These are phyloP conservation scores for Actinostola sp. DNA, from an alignment of 92 coral and sea anemone genomes.

Conservation along the genomic window DNA sequence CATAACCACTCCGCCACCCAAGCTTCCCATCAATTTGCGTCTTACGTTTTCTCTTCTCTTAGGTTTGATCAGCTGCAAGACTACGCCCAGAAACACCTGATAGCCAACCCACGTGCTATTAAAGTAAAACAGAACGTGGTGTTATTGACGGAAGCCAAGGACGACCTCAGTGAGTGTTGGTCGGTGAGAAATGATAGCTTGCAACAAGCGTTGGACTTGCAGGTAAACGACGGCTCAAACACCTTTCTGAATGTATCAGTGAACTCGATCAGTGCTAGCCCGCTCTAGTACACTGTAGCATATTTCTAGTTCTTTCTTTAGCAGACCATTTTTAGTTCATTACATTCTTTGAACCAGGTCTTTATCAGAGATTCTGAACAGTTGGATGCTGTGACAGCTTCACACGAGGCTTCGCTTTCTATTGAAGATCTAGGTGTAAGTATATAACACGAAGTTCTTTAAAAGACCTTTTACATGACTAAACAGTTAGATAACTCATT, in stretches of 20 bases:
- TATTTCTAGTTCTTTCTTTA: too few relatives aligned
- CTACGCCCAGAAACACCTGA: slow-evolving; percentile 77
- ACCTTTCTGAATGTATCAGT: background rate
- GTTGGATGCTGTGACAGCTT: slow-evolving; percentile 83
- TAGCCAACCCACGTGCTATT: slow-evolving; percentile 68
- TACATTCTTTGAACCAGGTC: slow-evolving; percentile 37
- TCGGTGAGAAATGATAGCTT: slow-evolving; percentile 70
- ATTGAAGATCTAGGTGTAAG: slow-evolving; percentile 90
- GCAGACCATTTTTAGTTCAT: background rate
- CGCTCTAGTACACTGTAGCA: too few relatives aligned
- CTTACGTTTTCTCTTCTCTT: background rate
- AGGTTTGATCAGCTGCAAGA: slow-evolving; percentile 90
- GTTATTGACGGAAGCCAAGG: slow-evolving; percentile 73
- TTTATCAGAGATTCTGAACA: slow-evolving; percentile 94
- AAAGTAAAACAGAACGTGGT: slow-evolving; percentile 77
- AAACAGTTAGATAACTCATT: too few relatives aligned
- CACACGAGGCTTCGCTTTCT: slow-evolving; percentile 85
- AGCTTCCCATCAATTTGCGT: too few relatives aligned
- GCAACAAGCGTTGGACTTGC: slow-evolving; percentile 82
- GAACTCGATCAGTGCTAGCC: too few relatives aligned
- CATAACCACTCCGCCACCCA: too few relatives aligned
- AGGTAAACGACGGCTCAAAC: slow-evolving; percentile 41
- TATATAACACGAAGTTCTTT: background rate
- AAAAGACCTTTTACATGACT: background rate
- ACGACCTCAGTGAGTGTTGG: slow-evolving; percentile 77